Conservation (phyloP, 2,797 vertebrate genomes). For the Rhabdophis nuchalis region DNA sequence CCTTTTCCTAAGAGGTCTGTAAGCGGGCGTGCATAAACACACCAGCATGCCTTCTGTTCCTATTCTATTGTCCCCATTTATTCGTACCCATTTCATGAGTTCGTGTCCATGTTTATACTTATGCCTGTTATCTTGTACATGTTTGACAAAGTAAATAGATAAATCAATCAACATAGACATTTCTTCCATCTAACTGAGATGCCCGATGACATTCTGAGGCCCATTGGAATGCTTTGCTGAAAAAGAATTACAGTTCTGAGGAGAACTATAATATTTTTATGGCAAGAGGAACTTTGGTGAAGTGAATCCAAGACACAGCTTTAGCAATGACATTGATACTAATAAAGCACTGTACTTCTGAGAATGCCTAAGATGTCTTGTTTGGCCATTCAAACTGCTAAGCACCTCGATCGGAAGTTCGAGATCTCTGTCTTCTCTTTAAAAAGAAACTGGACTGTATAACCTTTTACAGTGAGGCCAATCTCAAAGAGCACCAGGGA, state of each 20-base stretch:
- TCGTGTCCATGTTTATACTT: too few relatives aligned
- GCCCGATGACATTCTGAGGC: background rate
- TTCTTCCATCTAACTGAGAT: background rate
- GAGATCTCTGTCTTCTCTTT: background rate
- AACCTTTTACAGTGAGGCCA: background rate
- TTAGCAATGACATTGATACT: background rate
- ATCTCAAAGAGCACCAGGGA: background rate
- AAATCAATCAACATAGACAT: background rate
- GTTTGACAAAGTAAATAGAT: too few relatives aligned
- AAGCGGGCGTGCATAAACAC: too few relatives aligned
- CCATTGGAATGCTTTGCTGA: background rate
- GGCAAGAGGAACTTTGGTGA: background rate
- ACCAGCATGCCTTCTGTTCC: too few relatives aligned
- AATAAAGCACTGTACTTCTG: background rate
- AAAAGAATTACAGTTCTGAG: background rate
- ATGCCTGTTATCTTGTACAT: too few relatives aligned
- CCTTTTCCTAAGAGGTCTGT: too few relatives aligned
- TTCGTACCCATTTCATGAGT: too few relatives aligned
- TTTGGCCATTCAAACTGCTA: background rate
- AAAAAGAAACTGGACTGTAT: background rate
- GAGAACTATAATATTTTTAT: background rate
- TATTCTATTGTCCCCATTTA: too few relatives aligned
- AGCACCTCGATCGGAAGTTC: background rate
- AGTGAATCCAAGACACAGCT: background rate
- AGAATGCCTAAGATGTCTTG: background rate